These are phyloP conservation scores for Apantesis nais DNA, from an alignment of 2,888 invertebrate species.

Conservation along the genomic window DNA sequence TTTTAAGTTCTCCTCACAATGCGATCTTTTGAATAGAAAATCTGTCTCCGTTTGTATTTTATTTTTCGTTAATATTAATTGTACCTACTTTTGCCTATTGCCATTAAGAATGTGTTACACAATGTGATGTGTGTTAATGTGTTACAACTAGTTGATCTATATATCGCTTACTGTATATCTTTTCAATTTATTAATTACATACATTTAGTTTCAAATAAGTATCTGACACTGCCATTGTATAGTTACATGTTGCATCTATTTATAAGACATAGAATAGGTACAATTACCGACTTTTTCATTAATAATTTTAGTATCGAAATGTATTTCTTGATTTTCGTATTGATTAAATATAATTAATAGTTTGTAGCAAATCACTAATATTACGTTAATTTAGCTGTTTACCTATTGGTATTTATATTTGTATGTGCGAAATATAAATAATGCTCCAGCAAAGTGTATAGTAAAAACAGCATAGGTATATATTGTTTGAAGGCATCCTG, in stretches of 20 bases:
- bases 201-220: constrained; percentile 9
- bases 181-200: constrained; percentile 8
- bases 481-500: constrained; percentile 45
- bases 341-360: constrained; percentile 22
- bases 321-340: constrained; percentile 21
- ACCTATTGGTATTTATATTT: constrained; percentile 41
- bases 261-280: constrained; percentile 35
- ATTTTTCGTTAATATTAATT: neutral
- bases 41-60: neutral
- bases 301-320: constrained; percentile 22
- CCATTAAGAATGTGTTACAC: neutral
- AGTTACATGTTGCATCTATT: constrained; percentile 46
- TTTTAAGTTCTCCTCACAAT: neutral
- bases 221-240: constrained; percentile 59
- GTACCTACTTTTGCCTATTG: constrained; percentile 4
- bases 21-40: neutral
- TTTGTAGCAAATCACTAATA: constrained; percentile 38
- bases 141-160: neutral
- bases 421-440: constrained; percentile 27
- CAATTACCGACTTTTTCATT: neutral
- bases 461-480: neutral
- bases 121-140: too few species aligned
- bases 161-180: constrained; percentile 24
- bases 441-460: constrained; percentile 35
- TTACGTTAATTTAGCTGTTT: constrained; percentile 29